Conservation (phyloP, 2,113 vertebrate species). For the Menura novaehollandiae region DNA sequence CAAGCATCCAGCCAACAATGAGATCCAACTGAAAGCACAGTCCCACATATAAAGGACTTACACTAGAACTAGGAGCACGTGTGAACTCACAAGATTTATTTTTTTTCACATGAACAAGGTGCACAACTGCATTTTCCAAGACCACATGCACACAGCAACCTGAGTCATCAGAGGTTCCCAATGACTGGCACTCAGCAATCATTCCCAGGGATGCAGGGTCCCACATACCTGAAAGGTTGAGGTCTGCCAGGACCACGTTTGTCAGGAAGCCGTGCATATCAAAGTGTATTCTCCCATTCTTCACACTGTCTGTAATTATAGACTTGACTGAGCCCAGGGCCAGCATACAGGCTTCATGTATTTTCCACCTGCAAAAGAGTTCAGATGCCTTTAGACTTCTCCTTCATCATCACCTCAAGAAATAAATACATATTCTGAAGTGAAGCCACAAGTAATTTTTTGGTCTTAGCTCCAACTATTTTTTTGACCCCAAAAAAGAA, state of each 20-base stretch:
- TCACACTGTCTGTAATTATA: conserved; percentile 92
- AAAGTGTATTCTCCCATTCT: conserved; percentile 91
- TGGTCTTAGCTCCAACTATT: neutral
- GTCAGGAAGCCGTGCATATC: conserved; percentile 98
- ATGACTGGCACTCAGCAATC: neutral
- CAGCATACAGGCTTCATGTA: conserved; percentile 97
- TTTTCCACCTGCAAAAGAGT: conserved; percentile 88
- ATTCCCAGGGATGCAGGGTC: neutral
- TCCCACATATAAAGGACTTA: neutral
- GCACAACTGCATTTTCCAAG: neutral
- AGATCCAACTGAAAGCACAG: neutral
- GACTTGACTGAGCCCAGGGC: conserved; percentile 95
- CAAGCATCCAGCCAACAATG: neutral
- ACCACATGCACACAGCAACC: neutral
- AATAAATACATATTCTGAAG: neutral
- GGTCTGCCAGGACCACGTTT: conserved; percentile 89
- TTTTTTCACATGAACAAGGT: neutral
- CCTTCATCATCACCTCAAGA: neutral
- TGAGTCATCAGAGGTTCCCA: neutral
- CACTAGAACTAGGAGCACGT: accelerated
- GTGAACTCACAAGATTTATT: neutral
- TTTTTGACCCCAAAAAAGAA: neutral
- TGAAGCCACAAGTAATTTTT: neutral
- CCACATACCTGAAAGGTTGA: conserved; percentile 85
- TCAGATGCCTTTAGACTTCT: neutral